Conservation (phyloP, 2,113 vertebrate genomes). For the Sinosuthora webbiana region DNA sequence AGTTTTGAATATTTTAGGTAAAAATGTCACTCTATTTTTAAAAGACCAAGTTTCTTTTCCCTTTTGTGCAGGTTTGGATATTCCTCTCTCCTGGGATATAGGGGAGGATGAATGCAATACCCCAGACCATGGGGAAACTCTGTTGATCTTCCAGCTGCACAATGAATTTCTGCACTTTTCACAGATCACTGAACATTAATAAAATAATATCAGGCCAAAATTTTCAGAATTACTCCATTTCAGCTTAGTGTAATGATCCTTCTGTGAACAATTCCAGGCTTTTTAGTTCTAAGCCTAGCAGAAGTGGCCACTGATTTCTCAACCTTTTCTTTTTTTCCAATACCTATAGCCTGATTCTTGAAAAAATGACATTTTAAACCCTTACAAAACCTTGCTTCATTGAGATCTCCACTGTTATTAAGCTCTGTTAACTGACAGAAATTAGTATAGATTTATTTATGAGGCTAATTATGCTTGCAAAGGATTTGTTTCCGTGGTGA, state of each 20-base stretch:
- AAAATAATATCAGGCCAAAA: not conserved
- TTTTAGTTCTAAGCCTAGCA: not conserved
- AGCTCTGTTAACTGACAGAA: not conserved
- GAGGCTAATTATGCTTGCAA: not conserved
- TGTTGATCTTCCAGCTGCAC: not conserved
- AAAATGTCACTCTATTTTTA: not conserved
- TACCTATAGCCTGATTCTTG: not conserved
- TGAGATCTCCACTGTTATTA: not conserved
- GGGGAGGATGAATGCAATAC: accelerated
- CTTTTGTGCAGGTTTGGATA: not conserved
- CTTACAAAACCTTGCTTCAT: not conserved
- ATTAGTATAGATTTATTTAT: not conserved
- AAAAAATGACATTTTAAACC: not conserved
- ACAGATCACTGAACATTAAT: not conserved
- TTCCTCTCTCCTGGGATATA: not conserved
- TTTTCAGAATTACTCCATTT: not conserved
- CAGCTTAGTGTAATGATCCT: accelerated
- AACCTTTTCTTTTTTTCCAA: not conserved
- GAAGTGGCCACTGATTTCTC: not conserved
- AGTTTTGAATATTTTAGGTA: not conserved
- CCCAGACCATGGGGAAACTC: not conserved
- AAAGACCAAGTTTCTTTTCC: not conserved
- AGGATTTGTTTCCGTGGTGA: not conserved
- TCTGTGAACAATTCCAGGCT: not conserved
- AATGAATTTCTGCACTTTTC: not conserved